Evolutionary conservation across 1,140 invertebrate species (phyloP).

Genomic region (Philotrypesis tridentata): DNA sequence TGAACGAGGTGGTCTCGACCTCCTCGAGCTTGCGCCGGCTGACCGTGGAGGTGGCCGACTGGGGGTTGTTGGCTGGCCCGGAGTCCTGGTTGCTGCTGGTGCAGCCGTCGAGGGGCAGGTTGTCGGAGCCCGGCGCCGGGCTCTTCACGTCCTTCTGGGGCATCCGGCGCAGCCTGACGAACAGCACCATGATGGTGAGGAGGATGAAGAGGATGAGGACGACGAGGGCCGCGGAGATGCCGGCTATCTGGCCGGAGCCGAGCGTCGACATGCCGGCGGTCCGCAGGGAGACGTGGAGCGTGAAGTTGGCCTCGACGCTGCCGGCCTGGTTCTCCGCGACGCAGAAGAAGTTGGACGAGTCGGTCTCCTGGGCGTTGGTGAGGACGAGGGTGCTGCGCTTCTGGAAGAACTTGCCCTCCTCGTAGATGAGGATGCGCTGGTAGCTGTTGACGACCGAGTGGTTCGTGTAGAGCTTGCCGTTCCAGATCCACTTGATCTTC

Average conservation of each 20-base stretch:
- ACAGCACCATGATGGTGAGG: slow-evolving; percentile 82
- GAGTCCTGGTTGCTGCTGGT: slow-evolving; percentile 49
- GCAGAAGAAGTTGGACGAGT: slow-evolving; percentile 92
- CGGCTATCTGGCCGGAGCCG: slow-evolving; percentile 88
- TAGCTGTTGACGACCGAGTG: slow-evolving; percentile 86
- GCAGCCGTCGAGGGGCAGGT: slow-evolving; percentile 70
- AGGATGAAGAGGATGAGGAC: slow-evolving; percentile 85
- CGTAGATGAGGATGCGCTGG: slow-evolving; percentile 86
- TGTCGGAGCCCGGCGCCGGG: slow-evolving; percentile 77
- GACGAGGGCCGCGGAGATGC: slow-evolving; percentile 87
- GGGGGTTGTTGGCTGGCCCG: not conserved
- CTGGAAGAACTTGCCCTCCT: slow-evolving; percentile 79
- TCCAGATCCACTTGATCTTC: slow-evolving; percentile 90
- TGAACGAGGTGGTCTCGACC: slow-evolving; percentile 68
- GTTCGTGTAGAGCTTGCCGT: slow-evolving; percentile 86
- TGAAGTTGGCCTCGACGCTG: slow-evolving; percentile 93
- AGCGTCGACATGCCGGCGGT: slow-evolving; percentile 85
- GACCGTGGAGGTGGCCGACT: slow-evolving; percentile 58
- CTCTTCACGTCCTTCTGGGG: slow-evolving; percentile 85
- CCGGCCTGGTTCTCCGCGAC: slow-evolving; percentile 93
- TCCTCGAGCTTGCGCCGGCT: slow-evolving; percentile 64
- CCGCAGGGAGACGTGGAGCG: slow-evolving; percentile 85
- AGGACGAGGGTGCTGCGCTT: slow-evolving; percentile 88
- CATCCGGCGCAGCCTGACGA: slow-evolving; percentile 81
- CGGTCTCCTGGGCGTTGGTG: slow-evolving; percentile 89